phyloP scores from a whole-genome alignment of 2,888 invertebrate species.

The Ichneumoninae sp. region DNA sequence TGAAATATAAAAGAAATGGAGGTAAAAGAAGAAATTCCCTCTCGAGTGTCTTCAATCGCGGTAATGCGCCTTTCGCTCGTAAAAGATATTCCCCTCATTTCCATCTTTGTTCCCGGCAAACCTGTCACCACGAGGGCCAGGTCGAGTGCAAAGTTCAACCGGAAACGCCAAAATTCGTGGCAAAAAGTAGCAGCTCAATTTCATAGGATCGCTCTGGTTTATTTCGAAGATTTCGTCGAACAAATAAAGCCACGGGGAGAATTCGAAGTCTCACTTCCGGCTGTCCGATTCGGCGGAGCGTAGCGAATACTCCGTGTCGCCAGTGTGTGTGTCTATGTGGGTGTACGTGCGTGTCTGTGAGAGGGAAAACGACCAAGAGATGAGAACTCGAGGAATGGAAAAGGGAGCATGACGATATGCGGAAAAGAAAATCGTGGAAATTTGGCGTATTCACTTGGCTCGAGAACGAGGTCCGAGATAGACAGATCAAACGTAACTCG shows the following conservation, averaged over 20 bases:
- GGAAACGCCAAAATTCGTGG: conserved; percentile 35
- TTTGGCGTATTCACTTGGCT: conserved; percentile 58
- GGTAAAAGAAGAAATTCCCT: not conserved
- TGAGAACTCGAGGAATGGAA: conserved; percentile 36
- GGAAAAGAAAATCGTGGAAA: conserved; percentile 46
- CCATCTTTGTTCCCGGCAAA: not conserved
- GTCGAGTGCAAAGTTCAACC: conserved; percentile 41
- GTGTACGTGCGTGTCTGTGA: not conserved
- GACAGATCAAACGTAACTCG: not conserved
- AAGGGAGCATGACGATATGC: conserved; percentile 5
- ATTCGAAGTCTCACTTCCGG: conserved; percentile 34
- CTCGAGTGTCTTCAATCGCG: conserved; percentile 9
- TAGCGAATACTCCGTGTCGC: conserved; percentile 2
- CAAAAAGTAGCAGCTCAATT: conserved; percentile 27
- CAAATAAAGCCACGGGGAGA: conserved; percentile 4
- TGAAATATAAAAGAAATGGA: conserved; percentile 6
- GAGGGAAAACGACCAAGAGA: conserved; percentile 21
- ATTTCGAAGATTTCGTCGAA: conserved; percentile 40
- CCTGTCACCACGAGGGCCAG: not conserved
- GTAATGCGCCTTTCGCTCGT: not conserved
- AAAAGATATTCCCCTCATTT: not conserved
- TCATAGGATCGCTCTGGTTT: not conserved
- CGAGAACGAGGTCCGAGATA: conserved; percentile 35
- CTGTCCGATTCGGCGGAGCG: conserved; percentile 30
- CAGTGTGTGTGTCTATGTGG: conserved; percentile 9